Percentiles rank a stretch among this genome's conserved stretches.
Evolutionary conservation across 2,888 invertebrate species (phyloP).

Genomic region (Tridacna gigas): DNA sequence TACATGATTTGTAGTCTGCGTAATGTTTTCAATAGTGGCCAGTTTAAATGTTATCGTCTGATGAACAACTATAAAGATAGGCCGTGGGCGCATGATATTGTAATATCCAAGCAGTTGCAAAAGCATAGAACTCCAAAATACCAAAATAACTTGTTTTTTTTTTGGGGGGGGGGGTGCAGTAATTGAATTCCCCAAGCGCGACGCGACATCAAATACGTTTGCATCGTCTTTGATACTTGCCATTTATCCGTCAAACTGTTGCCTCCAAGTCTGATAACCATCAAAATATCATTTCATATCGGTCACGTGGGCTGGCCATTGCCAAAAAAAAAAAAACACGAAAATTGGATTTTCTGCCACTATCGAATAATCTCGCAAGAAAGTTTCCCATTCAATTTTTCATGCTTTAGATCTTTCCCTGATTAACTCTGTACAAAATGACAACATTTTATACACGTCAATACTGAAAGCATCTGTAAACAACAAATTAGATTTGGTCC

Average conservation of each 20-base stretch:
- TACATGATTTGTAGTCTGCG: too few relatives aligned
- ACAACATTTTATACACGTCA: too few relatives aligned
- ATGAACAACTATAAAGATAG: too few relatives aligned
- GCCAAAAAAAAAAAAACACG: slow-evolving; percentile 41
- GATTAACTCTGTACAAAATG: background rate
- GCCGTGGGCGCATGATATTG: too few relatives aligned
- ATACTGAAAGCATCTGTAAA: background rate
- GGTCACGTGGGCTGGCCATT: slow-evolving; percentile 38
- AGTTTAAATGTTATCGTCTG: too few relatives aligned
- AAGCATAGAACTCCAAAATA: too few relatives aligned
- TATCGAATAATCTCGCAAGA: slow-evolving; percentile 6
- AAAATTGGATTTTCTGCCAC: slow-evolving; percentile 53
- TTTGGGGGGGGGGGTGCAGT: background rate
- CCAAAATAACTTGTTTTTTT: too few relatives aligned
- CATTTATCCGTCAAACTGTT: slow-evolving; percentile 54
- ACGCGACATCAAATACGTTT: slow-evolving; percentile 35
- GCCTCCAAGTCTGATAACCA: slow-evolving; percentile 53
- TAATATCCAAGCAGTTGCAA: too few relatives aligned
- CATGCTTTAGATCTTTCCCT: background rate
- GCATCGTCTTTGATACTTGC: slow-evolving; percentile 48
- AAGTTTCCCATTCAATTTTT: background rate
- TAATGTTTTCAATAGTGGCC: too few relatives aligned
- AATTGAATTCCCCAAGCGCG: slow-evolving; percentile 56
- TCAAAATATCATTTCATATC: slow-evolving; percentile 60
- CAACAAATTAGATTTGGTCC: background rate